Conservation (phyloP, 2,113 vertebrate species). For the Hucho hucho region DNA sequence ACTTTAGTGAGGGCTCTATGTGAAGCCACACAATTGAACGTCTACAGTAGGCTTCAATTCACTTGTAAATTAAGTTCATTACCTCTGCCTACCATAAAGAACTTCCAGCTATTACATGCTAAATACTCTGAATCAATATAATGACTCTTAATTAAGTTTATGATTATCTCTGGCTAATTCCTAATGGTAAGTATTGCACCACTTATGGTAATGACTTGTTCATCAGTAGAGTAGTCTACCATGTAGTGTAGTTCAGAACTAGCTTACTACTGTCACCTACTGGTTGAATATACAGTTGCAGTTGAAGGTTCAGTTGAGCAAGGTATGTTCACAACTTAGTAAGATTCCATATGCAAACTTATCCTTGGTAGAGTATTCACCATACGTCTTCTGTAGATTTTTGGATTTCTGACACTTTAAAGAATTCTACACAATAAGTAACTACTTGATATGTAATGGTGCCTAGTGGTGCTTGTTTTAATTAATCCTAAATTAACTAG, state of each 20-base stretch:
- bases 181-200: not conserved
- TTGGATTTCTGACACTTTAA: no score
- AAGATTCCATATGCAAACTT: no score
- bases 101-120: not conserved
- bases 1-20: not conserved
- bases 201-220: not conserved
- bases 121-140: not conserved
- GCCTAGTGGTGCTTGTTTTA: no score
- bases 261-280: not conserved
- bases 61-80: slow-evolving; percentile 1
- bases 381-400: no score
- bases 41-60: not conserved
- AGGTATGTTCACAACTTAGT: no score
- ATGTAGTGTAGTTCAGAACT: not conserved
- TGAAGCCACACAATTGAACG: slow-evolving; percentile 5
- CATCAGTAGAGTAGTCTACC: not conserved
- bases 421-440: no score
- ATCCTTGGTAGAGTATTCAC: no score
- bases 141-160: not conserved
- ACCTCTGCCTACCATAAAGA: slow-evolving; percentile 7
- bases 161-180: not conserved
- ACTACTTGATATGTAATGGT: no score
- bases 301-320: not conserved
- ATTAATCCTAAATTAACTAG: no score
- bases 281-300: not conserved